These are phyloP conservation scores for Aspidoscelis tigris DNA, from an alignment of 2,113 vertebrate genomes.

Conservation along the genomic window DNA sequence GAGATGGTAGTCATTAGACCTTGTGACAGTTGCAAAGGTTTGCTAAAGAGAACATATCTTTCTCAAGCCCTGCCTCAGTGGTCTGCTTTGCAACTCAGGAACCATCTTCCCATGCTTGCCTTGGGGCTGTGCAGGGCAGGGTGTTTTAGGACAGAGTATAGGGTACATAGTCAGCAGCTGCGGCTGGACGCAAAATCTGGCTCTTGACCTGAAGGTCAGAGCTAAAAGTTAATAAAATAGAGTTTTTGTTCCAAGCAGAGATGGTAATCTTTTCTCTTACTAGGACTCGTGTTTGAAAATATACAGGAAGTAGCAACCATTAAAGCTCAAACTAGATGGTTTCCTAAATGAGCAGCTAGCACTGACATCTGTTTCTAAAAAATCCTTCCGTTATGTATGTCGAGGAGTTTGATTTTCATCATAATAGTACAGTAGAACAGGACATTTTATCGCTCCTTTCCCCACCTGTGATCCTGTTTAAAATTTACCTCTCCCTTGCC, in stretches of 20 bases:
- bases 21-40: background rate
- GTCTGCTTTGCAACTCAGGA: background rate
- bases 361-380: no score
- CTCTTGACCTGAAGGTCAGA: background rate
- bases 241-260: background rate
- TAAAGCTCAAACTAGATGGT: background rate
- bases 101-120: accelerated
- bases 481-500: background rate
- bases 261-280: background rate
- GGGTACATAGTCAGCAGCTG: background rate
- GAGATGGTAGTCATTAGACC: background rate
- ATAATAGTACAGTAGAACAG: background rate
- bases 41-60: background rate
- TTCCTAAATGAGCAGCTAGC: background rate
- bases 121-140: background rate
- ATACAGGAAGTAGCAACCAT: background rate
- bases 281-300: background rate
- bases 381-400: background rate
- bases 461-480: background rate
- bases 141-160: background rate
- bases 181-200: background rate
- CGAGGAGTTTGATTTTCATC: background rate
- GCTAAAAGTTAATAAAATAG: background rate
- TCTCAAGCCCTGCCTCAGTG: background rate
- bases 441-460: background rate